Evolutionary conservation across 2,797 vertebrate genomes (phyloP), one percentile per base, ranked within the genome.

Genomic region (Poecilia wingei): DNA sequence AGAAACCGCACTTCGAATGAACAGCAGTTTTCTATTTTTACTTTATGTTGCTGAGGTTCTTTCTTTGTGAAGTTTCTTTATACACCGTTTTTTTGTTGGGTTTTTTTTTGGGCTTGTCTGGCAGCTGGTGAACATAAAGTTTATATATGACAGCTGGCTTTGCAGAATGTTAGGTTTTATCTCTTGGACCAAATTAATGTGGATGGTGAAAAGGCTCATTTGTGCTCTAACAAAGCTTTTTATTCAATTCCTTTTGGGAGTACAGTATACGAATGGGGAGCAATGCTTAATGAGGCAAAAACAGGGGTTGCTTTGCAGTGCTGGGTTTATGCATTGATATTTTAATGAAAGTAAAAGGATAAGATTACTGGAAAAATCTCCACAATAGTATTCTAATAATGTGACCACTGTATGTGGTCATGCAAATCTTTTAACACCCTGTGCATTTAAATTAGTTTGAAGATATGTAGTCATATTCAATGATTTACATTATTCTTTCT

Each of bases 191-290:
- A 61, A 16, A 61, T 46, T 59, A 59, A 28, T 61, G 16, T 20
- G 9, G 47, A 22, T 25, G 16, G 4, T 46, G 28, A 73, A 53
- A 53, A 53, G 41, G 22, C 68, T 53, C 31, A 36, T 39, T 53
- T 73, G 31, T 73, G 18, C 51, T 61, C 39, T 28, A 74, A 74
- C 53, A 75, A 70, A 70, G 25, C 12, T 59, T 43, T 39, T 74
- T 41, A 73, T 73, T 36, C 39, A 36, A 53, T 73, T 70, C 10
- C 20, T 45, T 45, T 45, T 25, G 18, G 72, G 43, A 49, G 33
- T 72, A 51, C 10, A 25, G 18, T 72, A 33, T 72, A 33, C 18
- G 7, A 49, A 46, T 20, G 8, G 33, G 28, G 46, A 36, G 16
- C 28, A 49, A 53, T 39, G 72, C 31, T 53, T n/a, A 33, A 25